Evolutionary conservation across 1,140 invertebrate species (phyloP).

Genomic region (Drosophila dunni): DNA sequence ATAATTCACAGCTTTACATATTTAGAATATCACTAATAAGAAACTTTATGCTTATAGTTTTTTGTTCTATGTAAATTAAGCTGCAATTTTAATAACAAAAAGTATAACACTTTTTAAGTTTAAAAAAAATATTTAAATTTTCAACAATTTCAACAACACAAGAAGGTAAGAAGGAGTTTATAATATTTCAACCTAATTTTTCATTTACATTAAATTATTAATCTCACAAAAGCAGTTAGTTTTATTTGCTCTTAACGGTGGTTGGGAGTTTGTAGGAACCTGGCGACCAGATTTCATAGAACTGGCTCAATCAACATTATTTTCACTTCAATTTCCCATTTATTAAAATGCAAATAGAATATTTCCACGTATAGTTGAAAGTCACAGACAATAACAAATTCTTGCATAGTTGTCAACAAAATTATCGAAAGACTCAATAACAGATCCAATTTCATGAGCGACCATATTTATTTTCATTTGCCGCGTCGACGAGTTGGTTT

Average conservation of each 20-base stretch:
- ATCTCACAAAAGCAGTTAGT: not conserved
- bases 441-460: constrained; percentile 73
- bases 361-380: constrained; percentile 65
- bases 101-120: not conserved
- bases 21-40: too few species aligned
- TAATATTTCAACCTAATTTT: not conserved
- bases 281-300: not conserved
- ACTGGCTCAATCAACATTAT: not conserved
- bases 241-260: not conserved
- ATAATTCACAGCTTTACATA: too few species aligned
- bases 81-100: constrained; percentile 1
- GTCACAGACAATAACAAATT: constrained; percentile 78
- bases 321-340: constrained; percentile 24
- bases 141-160: not conserved
- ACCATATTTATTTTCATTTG: constrained; percentile 73
- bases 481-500: constrained; percentile 34
- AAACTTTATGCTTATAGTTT: too few species aligned
- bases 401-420: constrained; percentile 78
- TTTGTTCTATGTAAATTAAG: too few species aligned
- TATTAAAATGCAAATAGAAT: constrained; percentile 6
- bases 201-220: not conserved
- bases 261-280: constrained; percentile 14
- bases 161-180: constrained; percentile 12
- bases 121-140: not conserved
- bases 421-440: constrained; percentile 78